Conservation (phyloP, 2,113 vertebrate genomes). For the Myiagra hebetior region DNA sequence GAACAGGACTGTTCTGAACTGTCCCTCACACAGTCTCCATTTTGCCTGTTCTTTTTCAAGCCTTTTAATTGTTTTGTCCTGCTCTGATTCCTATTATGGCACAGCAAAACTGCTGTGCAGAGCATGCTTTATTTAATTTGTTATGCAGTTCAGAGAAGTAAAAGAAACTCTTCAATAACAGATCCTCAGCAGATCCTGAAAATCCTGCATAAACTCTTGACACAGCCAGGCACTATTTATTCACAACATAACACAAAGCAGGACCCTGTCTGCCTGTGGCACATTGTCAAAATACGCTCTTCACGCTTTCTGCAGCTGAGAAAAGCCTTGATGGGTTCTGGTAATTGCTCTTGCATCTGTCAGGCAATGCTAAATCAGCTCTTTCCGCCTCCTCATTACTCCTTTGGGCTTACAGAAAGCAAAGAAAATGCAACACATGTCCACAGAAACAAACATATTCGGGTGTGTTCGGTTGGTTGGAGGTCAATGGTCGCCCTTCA, state of each 20-base stretch:
- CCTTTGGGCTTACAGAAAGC: background rate
- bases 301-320: background rate
- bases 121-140: background rate
- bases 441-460: background rate
- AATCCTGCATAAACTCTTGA: background rate
- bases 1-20: background rate
- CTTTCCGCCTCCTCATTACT: background rate
- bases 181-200: background rate
- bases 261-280: constrained; percentile 2
- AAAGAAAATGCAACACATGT: background rate
- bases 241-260: constrained; percentile 15
- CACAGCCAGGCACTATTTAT: background rate
- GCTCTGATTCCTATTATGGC: background rate
- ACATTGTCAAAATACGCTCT: background rate
- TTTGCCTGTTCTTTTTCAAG: background rate
- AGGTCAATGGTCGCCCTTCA: background rate
- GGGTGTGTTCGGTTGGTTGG: background rate
- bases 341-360: background rate
- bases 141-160: background rate
- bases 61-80: background rate
- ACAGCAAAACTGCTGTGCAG: background rate
- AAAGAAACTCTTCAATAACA: background rate
- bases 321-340: constrained; percentile 15
- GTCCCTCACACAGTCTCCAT: background rate
- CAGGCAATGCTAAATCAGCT: background rate